phyloP scores from a whole-genome alignment of 2,113 vertebrate genomes.

The Mixornis gularis region DNA sequence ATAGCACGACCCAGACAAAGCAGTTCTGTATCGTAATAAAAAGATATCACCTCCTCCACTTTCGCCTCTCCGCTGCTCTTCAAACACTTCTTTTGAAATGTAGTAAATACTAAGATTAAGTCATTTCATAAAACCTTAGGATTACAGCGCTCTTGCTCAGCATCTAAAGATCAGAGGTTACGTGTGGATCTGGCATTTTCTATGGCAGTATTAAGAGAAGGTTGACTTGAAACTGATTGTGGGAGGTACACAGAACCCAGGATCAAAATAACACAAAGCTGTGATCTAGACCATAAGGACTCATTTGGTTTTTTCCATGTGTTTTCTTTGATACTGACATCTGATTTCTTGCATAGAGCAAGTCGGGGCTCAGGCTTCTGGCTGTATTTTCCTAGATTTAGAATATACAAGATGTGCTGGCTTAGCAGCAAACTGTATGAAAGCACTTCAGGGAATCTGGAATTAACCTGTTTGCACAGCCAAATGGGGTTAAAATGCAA shows the following conservation, averaged over 20 bases:
- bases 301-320: slow-evolving; percentile 1
- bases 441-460: not conserved
- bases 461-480: not conserved
- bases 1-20: slow-evolving; percentile 24
- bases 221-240: slow-evolving; percentile 16
- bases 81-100: slow-evolving; percentile 45
- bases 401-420: not conserved
- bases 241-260: not conserved
- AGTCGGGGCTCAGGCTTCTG: slow-evolving; percentile 1
- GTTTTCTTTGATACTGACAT: slow-evolving; percentile 28
- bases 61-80: not conserved
- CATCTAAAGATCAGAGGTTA: slow-evolving; percentile 52
- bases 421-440: not conserved
- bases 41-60: not conserved
- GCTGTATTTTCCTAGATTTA: not conserved
- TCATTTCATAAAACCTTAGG: slow-evolving; percentile 54
- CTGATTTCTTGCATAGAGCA: slow-evolving; percentile 26
- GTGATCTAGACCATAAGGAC: not conserved
- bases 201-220: slow-evolving; percentile 8
- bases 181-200: slow-evolving; percentile 5
- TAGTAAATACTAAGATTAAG: slow-evolving; percentile 57
- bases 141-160: slow-evolving; percentile 35
- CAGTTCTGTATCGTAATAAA: slow-evolving; percentile 13
- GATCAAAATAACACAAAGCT: slow-evolving; percentile 22
- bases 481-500: not conserved